Evolutionary conservation across 2,888 invertebrate genomes (phyloP).

Genomic region (Andrena dorsata): DNA sequence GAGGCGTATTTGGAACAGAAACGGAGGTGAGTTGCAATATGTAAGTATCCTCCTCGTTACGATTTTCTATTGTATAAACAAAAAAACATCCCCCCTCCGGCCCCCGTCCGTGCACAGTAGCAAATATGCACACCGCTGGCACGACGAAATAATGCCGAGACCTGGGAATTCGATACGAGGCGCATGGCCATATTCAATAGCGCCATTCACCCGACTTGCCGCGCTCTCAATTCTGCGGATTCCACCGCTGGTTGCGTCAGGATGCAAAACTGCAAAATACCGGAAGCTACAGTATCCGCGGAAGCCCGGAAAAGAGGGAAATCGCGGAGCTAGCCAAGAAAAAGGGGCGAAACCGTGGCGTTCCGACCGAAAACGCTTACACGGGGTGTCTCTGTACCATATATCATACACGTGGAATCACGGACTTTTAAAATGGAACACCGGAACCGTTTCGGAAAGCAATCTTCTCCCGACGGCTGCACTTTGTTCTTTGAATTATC

Average conservation of each 20-base stretch:
- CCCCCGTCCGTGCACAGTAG: constrained; percentile 5
- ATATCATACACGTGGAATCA: constrained; percentile 10
- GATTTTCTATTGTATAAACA: constrained; percentile 57
- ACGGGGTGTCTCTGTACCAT: neutral
- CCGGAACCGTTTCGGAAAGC: neutral
- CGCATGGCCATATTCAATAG: constrained; percentile 65
- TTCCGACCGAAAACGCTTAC: constrained; percentile 17
- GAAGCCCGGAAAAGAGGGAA: constrained; percentile 43
- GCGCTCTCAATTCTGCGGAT: constrained; percentile 66
- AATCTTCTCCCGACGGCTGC: neutral
- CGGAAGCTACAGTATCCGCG: constrained; percentile 58
- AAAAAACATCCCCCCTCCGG: constrained; percentile 58
- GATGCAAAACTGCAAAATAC: constrained; percentile 73
- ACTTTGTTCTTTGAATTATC: neutral
- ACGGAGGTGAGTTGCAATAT: constrained; percentile 44
- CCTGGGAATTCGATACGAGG: constrained; percentile 68
- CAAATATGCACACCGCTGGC: constrained; percentile 59
- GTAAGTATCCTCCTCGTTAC: constrained; percentile 58
- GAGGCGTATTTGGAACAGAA: constrained; percentile 50
- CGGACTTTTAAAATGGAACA: neutral
- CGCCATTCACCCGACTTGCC: constrained; percentile 61
- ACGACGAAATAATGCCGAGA: constrained; percentile 64
- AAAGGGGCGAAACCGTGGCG: constrained; percentile 8
- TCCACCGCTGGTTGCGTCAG: constrained; percentile 54
- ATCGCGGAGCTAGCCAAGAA: constrained; percentile 39